Evolutionary conservation across 2,888 invertebrate species (phyloP).

Genomic region (Ormyrus labotus): DNA sequence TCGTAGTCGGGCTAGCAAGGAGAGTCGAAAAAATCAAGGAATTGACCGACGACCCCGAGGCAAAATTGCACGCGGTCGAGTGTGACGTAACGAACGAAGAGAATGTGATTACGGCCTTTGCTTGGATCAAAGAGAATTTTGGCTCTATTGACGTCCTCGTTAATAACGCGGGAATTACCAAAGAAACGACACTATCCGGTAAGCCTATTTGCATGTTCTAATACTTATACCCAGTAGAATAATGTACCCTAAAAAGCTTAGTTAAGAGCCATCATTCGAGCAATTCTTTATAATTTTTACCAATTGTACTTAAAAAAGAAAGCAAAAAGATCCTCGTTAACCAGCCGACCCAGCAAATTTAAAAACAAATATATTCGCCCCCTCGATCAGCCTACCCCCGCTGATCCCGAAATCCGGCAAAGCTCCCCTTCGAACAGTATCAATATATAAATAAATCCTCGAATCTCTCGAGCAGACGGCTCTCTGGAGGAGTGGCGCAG

Average conservation of each 20-base stretch:
- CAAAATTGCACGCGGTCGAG: conserved; percentile 66
- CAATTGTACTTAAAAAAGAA: too few relatives aligned
- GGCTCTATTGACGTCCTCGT: conserved; percentile 71
- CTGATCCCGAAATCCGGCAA: too few relatives aligned
- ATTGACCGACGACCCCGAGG: conserved; percentile 73
- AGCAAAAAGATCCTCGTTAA: too few relatives aligned
- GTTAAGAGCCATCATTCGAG: too few relatives aligned
- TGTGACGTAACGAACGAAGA: conserved; percentile 71
- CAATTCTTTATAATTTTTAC: too few relatives aligned
- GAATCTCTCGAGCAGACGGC: conserved; percentile 60
- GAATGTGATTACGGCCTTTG: conserved; percentile 68
- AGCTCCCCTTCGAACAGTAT: too few relatives aligned
- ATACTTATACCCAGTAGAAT: too few relatives aligned
- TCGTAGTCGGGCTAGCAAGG: conserved; percentile 74
- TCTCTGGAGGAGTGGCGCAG: conserved; percentile 71
- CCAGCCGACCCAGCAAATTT: too few relatives aligned
- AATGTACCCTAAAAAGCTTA: too few relatives aligned
- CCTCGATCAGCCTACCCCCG: too few relatives aligned
- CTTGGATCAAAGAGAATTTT: conserved; percentile 68
- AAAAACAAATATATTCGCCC: too few relatives aligned
- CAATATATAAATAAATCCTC: too few relatives aligned
- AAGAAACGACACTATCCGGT: conserved; percentile 68
- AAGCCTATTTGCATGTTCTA: background rate
- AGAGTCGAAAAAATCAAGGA: conserved; percentile 75
- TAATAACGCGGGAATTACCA: conserved; percentile 73